phyloP scores from a whole-genome alignment of 2,113 vertebrate species.

The Sphyrna mokarran region DNA sequence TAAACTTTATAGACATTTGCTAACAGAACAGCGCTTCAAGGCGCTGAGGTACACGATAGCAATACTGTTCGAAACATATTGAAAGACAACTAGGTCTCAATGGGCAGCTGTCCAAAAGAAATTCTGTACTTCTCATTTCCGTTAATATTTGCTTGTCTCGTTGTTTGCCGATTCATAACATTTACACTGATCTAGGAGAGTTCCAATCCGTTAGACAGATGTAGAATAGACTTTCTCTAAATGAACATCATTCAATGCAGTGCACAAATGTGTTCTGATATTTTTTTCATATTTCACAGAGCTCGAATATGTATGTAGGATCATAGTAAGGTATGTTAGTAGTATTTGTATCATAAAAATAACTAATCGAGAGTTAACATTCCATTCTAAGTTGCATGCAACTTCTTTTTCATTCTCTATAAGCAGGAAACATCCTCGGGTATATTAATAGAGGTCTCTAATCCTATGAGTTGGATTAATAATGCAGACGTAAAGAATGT shows the following conservation, averaged over 20 bases:
- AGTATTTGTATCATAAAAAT: neutral
- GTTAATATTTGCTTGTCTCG: neutral
- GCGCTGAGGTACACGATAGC: neutral
- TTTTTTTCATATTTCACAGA: neutral
- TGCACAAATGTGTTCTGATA: neutral
- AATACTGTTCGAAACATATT: neutral
- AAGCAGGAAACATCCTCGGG: neutral
- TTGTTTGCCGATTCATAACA: neutral
- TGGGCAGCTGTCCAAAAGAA: neutral
- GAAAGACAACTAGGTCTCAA: neutral
- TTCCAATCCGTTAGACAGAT: neutral
- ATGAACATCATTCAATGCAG: neutral
- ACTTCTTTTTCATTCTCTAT: neutral
- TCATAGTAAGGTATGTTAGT: neutral
- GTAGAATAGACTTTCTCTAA: neutral
- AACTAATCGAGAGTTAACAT: neutral
- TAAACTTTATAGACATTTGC: neutral
- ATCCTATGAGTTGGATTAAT: neutral
- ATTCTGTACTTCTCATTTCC: neutral
- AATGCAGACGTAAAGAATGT: too few relatives aligned
- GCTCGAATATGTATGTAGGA: neutral
- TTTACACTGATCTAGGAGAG: neutral
- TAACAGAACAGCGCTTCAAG: neutral
- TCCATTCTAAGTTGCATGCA: neutral
- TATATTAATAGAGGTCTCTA: neutral